Evolutionary conservation across 1,140 invertebrate genomes (phyloP).

Genomic region (Lepidurus packardi): DNA sequence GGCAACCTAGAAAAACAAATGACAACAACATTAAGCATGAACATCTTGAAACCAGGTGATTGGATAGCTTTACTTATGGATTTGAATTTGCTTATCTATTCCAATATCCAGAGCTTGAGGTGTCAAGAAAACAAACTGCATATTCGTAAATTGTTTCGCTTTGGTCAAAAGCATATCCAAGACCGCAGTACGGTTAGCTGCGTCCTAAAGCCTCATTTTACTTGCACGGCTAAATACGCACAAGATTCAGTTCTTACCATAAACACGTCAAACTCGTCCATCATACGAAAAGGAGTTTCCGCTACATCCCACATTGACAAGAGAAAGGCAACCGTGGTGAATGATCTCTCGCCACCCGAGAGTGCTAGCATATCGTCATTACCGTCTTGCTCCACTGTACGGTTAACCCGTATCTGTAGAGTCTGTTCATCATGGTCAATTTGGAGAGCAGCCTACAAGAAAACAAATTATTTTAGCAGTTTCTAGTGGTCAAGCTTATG

Average conservation of each 20-base stretch:
- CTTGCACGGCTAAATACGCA: too few species aligned
- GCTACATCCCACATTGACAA: constrained; percentile 88
- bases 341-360: constrained; percentile 93
- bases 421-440: constrained; percentile 55
- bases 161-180: constrained; percentile 62
- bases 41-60: too few species aligned
- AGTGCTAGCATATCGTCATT: constrained; percentile 48
- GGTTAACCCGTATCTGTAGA: constrained; percentile 48
- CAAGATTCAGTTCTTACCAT: constrained; percentile 57
- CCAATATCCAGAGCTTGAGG: constrained; percentile 51
- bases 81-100: not conserved
- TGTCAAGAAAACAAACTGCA: constrained; percentile 70
- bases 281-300: constrained; percentile 84
- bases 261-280: constrained; percentile 98
- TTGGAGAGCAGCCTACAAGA: constrained; percentile 53
- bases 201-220: constrained; percentile 52
- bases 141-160: constrained; percentile 52
- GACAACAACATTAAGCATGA: too few species aligned
- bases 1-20: too few species aligned
- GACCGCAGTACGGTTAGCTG: constrained; percentile 62
- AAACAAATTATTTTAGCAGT: not conserved
- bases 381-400: constrained; percentile 40
- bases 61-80: constrained; percentile 4
- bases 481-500: not conserved
- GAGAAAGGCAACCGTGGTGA: constrained; percentile 88